phyloP scores from a whole-genome alignment of 2,113 vertebrate species.

The Gallinago jamesoni region DNA sequence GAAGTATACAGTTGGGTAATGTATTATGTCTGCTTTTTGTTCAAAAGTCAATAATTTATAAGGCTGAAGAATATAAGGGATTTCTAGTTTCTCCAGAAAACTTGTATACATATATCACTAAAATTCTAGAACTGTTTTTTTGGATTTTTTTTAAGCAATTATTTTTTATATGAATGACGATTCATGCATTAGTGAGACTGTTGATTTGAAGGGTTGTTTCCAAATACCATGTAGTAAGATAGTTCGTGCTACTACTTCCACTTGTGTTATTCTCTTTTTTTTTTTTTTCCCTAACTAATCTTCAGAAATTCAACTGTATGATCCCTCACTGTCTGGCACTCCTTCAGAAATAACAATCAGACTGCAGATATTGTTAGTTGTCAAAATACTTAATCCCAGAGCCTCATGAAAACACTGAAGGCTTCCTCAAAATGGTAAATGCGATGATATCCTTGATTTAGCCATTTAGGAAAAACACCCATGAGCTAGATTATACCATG shows the following conservation, averaged over 20 bases:
- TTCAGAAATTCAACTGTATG: neutral
- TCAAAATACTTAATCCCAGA: neutral
- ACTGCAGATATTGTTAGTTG: neutral
- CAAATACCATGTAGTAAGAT: neutral
- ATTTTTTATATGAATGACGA: conserved; percentile 2
- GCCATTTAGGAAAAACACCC: neutral
- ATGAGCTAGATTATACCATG: neutral
- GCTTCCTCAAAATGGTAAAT: neutral
- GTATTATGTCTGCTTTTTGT: neutral
- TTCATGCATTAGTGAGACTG: neutral
- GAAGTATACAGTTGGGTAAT: neutral
- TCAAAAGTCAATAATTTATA: neutral
- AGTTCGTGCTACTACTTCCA: neutral
- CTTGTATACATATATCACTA: neutral
- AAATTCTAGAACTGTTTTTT: neutral
- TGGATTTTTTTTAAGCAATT: neutral
- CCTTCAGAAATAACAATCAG: neutral
- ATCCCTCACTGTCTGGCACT: neutral
- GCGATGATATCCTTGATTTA: neutral
- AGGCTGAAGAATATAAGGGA: neutral
- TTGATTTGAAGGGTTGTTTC: neutral
- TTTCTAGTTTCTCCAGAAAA: neutral
- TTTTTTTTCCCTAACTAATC: no score
- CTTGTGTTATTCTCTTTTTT: neutral
- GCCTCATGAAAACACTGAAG: neutral